Conservation (phyloP, 2,797 vertebrate genomes). For the Cetoscarus ocellatus region DNA sequence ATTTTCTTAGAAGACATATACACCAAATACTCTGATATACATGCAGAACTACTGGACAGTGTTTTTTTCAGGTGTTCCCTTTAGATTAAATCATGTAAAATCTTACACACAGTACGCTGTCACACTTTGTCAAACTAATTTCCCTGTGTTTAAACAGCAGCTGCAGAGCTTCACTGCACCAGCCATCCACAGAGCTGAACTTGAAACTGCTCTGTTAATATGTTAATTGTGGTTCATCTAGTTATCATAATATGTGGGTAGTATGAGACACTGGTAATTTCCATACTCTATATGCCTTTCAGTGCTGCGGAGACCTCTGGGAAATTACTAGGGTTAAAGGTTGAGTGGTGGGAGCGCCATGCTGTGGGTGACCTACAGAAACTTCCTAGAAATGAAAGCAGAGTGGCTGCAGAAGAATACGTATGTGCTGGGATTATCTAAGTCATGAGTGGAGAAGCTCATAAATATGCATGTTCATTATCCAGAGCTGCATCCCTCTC, state of each 20-base stretch:
- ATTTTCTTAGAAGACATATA: too few species aligned
- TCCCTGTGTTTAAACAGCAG: constrained; percentile 23
- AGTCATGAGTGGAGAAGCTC: constrained; percentile 65
- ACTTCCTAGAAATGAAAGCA: constrained; percentile 58
- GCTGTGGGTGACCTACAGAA: constrained; percentile 67
- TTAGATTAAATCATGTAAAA: too few species aligned
- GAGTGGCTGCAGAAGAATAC: constrained; percentile 55
- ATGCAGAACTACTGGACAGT: too few species aligned
- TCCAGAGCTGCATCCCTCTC: constrained; percentile 62
- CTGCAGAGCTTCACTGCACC: constrained; percentile 52
- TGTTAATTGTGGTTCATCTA: constrained; percentile 70
- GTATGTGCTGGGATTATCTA: constrained; percentile 71
- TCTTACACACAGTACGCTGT: neutral
- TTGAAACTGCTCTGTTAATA: constrained; percentile 57
- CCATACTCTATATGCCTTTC: constrained; percentile 67
- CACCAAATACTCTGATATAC: too few species aligned
- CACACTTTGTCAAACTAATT: constrained; percentile 19
- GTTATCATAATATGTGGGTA: constrained; percentile 78
- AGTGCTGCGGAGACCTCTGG: constrained; percentile 51
- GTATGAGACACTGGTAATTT: constrained; percentile 67
- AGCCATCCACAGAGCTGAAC: constrained; percentile 36
- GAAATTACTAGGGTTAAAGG: constrained; percentile 79
- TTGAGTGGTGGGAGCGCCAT: constrained; percentile 50
- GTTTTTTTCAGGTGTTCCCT: too few species aligned
- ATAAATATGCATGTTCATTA: constrained; percentile 79